Conservation (phyloP, 2,113 vertebrate species). For the Prunella fulvescens region DNA sequence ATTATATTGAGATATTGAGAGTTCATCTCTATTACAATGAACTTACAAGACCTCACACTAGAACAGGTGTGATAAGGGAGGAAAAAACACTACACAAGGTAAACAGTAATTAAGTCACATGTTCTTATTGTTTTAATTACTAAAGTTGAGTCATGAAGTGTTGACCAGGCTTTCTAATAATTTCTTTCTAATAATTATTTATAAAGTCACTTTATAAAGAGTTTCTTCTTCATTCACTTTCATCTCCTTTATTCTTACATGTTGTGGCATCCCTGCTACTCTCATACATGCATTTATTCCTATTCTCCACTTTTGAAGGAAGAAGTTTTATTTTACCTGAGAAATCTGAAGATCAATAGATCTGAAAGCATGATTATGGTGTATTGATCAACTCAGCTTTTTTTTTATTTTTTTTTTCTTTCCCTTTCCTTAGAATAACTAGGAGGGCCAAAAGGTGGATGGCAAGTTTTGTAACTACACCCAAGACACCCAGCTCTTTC, state of each 20-base stretch:
- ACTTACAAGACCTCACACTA: not conserved
- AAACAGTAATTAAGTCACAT: accelerated
- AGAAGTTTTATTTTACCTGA: not conserved
- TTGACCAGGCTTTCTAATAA: not conserved
- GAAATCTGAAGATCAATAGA: not conserved
- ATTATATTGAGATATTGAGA: not conserved
- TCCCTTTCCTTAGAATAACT: not conserved
- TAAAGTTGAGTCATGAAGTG: not conserved
- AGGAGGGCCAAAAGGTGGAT: not conserved
- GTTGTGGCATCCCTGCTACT: not conserved
- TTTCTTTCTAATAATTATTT: not conserved
- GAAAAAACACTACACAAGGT: not conserved
- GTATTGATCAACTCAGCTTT: not conserved
- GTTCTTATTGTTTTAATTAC: not conserved
- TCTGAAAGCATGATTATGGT: not conserved
- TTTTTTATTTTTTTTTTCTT: not conserved
- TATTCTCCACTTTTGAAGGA: not conserved
- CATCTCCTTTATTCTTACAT: accelerated
- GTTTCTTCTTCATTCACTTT: not conserved
- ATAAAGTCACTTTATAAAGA: not conserved
- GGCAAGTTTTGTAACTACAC: not conserved
- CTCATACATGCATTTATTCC: not conserved
- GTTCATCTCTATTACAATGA: not conserved
- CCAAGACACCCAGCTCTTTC: not conserved
- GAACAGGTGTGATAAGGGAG: not conserved